Conservation (phyloP, 2,888 invertebrate genomes). For the Epistrophe grossulariae region DNA sequence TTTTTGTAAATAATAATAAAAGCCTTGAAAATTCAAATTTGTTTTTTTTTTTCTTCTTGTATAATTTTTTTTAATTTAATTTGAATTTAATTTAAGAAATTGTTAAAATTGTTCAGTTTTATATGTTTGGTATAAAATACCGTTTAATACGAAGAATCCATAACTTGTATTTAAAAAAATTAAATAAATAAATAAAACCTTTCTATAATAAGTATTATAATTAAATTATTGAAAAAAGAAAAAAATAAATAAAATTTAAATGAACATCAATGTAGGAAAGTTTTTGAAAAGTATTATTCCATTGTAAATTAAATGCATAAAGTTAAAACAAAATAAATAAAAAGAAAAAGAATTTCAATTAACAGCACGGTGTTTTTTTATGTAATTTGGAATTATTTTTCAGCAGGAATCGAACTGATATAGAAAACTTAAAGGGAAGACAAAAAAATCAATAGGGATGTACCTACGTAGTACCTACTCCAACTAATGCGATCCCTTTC, state of each 20-base stretch:
- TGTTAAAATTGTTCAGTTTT: slow-evolving; percentile 45
- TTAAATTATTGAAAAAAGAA: slow-evolving; percentile 64
- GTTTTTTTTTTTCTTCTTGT: slow-evolving; percentile 5
- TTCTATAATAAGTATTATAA: slow-evolving; percentile 58
- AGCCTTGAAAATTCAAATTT: slow-evolving; percentile 16
- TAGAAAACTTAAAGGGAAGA: too few relatives aligned
- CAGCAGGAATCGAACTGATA: background rate
- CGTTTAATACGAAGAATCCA: slow-evolving; percentile 59
- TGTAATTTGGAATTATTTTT: background rate
- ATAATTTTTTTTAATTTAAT: slow-evolving; percentile 11
- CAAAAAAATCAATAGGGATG: too few relatives aligned
- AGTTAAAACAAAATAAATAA: slow-evolving; percentile 44
- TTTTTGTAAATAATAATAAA: slow-evolving; percentile 59
- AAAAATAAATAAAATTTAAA: slow-evolving; percentile 27
- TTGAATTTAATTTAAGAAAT: slow-evolving; percentile 34
- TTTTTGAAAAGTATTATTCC: slow-evolving; percentile 74
- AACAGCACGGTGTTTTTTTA: slow-evolving; percentile 19
- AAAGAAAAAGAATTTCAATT: slow-evolving; percentile 55
- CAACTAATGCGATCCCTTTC: too few relatives aligned
- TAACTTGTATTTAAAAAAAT: slow-evolving; percentile 46
- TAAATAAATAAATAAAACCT: slow-evolving; percentile 37
- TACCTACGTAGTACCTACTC: too few relatives aligned
- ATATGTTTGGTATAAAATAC: slow-evolving; percentile 71
- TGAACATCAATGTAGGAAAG: slow-evolving; percentile 53
- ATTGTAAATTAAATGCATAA: slow-evolving; percentile 73